Conservation (phyloP, 2,797 vertebrate species). For the Chromis chromis region DNA sequence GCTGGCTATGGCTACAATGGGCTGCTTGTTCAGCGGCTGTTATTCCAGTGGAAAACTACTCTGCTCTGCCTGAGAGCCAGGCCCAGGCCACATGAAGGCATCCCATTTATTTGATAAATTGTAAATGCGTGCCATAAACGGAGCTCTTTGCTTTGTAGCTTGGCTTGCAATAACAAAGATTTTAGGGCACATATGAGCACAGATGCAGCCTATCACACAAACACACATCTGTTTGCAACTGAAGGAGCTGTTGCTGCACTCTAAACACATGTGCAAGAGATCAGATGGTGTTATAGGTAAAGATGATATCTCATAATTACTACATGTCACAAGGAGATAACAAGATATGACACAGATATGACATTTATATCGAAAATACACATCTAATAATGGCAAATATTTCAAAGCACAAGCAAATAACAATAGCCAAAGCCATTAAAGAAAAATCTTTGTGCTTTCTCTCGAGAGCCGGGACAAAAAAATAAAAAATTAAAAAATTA, state of each 20-base stretch:
- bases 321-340: constrained; percentile 51
- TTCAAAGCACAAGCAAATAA: constrained; percentile 14
- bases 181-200: constrained; percentile 67
- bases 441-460: constrained; percentile 17
- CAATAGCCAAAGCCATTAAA: neutral
- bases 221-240: constrained; percentile 79
- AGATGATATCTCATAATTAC: constrained; percentile 74
- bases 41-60: constrained; percentile 89
- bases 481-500: constrained; percentile 6
- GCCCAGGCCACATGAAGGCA: constrained; percentile 81
- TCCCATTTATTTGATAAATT: constrained; percentile 87
- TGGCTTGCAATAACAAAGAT: constrained; percentile 75
- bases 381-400: neutral
- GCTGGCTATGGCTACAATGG: constrained; percentile 84
- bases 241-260: constrained; percentile 69
- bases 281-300: constrained; percentile 72
- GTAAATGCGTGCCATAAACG: constrained; percentile 83
- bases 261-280: constrained; percentile 69
- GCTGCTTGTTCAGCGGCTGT: constrained; percentile 87
- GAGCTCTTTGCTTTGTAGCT: constrained; percentile 79
- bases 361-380: constrained; percentile 43
- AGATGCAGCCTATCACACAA: constrained; percentile 70
- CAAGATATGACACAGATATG: constrained; percentile 55
- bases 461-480: constrained; percentile 13
- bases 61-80: constrained; percentile 73